phyloP scores from a whole-genome alignment of 2,888 invertebrate genomes.

The Cheiracanthium punctorium region DNA sequence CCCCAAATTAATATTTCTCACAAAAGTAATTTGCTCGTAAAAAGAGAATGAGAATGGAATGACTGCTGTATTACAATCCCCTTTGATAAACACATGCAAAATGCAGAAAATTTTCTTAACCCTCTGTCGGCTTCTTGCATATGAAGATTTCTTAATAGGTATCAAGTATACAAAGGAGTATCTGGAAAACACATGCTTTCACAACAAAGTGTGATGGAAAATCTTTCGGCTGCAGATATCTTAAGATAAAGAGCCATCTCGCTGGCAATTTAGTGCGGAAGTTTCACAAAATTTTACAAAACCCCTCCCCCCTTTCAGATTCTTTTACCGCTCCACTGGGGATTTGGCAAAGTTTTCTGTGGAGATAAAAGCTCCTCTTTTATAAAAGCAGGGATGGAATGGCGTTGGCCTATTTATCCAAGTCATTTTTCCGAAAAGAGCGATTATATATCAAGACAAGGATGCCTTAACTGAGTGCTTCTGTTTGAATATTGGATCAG shows the following conservation, averaged over 20 bases:
- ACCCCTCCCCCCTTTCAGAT: neutral
- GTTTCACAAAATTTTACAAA: neutral
- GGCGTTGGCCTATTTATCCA: neutral
- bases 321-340: neutral
- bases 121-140: too few species aligned
- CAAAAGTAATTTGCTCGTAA: too few species aligned
- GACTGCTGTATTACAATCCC: too few species aligned
- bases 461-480: neutral
- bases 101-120: too few species aligned
- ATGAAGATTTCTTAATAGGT: too few species aligned
- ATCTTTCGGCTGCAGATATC: neutral
- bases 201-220: neutral
- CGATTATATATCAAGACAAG: neutral
- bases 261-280: neutral
- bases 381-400: neutral
- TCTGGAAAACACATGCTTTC: neutral
- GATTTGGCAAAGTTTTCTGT: neutral
- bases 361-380: neutral
- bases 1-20: too few species aligned
- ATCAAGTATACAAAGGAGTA: neutral
- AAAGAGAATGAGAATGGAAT: too few species aligned
- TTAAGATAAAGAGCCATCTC: neutral
- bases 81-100: too few species aligned
- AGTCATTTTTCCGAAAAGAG: neutral
- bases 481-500: neutral